Evolutionary conservation across 2,888 invertebrate genomes (phyloP), one percentile per base, ranked within the genome.

Genomic region (Anaspis maculata): DNA sequence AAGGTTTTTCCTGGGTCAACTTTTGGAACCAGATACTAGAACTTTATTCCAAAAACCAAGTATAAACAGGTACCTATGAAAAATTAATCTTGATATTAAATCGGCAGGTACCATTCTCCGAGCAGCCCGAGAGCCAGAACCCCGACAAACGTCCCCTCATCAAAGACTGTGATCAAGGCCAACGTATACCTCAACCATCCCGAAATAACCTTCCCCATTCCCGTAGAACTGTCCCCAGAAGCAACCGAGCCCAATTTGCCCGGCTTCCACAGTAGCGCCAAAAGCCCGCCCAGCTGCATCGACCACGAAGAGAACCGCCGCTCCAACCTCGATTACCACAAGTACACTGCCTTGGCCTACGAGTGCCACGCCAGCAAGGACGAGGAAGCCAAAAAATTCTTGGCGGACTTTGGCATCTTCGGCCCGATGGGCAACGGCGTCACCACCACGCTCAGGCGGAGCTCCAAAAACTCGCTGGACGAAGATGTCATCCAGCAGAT

Each of bases 361-460:
- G 56, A 57, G 29, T 48, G 48, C 40, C 32, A 14, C 27, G 31
- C 29, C 13, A 43, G 33, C n/a, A 46, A 46, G 15, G 54, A 55
- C 15, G 52, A 57, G 37, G 55, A 55, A 14, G 62, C 63, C 3
- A 51, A 58, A 27, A 61, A 62, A 34, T 65, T 64, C 37, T 46
- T 64, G n/a, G 51, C 57, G 37, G 63, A 64, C 28, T 66, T 65
- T 30, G 66, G 65, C 12, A 51, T 61, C 30, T 54, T 54, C 39
- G 56, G 56, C 23, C 59, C 59, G 23, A 66, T 66, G 66, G 66
- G 66, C 6, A 64, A 64, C 57, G 63, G 61, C 1, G 54, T 58
- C 2, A 41, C 54, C 3, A 32, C 56, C 1, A 37, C 42, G 22
- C 41, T 56, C 6, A 46, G 37, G 12, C 52, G 52, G 30, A 52